Evolutionary conservation across 2,888 invertebrate species (phyloP).

Genomic region (Podabrus alpinus): DNA sequence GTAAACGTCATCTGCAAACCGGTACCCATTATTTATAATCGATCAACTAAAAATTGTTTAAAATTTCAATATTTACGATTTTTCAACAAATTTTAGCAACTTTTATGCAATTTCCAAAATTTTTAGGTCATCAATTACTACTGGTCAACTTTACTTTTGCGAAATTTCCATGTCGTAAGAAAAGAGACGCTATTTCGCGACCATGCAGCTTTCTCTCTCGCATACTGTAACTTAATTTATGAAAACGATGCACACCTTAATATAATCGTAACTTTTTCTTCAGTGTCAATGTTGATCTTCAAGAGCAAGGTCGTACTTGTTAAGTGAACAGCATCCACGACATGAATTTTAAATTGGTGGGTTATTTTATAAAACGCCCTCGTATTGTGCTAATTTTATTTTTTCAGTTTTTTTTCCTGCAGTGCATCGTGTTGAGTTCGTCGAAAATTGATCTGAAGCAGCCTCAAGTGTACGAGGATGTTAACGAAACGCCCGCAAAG

Average conservation of each 20-base stretch:
- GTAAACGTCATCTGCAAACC: slow-evolving; percentile 24
- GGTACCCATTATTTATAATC: slow-evolving; percentile 1
- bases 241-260: not conserved
- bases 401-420: not conserved
- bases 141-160: not conserved
- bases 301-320: slow-evolving; percentile 43
- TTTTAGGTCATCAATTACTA: not conserved
- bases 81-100: not conserved
- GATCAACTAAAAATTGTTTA: slow-evolving; percentile 1
- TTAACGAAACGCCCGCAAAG: slow-evolving; percentile 25
- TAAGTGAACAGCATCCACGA: not conserved
- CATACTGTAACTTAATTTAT: not conserved
- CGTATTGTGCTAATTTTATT: not conserved
- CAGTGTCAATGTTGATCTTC: slow-evolving; percentile 50
- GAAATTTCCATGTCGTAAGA: not conserved
- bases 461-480: slow-evolving; percentile 41
- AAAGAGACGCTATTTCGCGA: not conserved
- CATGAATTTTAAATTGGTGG: slow-evolving; percentile 23
- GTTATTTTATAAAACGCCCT: slow-evolving; percentile 2
- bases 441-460: slow-evolving; percentile 8
- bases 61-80: not conserved
- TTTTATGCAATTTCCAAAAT: not conserved
- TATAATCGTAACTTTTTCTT: slow-evolving; percentile 40
- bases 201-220: slow-evolving; percentile 22
- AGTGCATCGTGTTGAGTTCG: not conserved